A percentile compares a stretch with the other conserved stretches of the same genome.
Evolutionary conservation across 92 coral and sea anemone genomes (phyloP).

Genomic region (Porites lobata): DNA sequence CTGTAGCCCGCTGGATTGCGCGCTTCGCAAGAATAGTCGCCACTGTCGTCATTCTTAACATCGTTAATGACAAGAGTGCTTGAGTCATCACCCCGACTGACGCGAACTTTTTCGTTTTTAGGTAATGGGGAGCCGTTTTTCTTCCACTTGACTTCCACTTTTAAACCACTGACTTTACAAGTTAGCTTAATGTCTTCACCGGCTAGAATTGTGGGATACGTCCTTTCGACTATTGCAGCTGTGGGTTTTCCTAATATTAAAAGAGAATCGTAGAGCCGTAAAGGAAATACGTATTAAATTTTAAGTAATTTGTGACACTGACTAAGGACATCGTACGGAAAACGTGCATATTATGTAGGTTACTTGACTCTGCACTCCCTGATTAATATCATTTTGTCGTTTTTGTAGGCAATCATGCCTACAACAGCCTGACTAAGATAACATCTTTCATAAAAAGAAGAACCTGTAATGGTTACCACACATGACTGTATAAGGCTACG

Average conservation of each 20-base stretch:
- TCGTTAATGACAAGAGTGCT: neutral
- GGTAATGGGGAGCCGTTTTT: neutral
- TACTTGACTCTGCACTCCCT: too few species aligned
- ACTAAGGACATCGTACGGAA: too few species aligned
- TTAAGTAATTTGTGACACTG: too few species aligned
- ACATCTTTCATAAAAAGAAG: too few species aligned
- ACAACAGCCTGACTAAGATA: too few species aligned
- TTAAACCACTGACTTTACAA: neutral
- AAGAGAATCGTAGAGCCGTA: neutral
- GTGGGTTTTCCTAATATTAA: neutral
- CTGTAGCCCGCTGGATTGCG: neutral
- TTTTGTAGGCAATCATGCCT: too few species aligned
- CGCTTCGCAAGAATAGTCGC: slow-evolving; percentile 1
- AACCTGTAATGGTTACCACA: too few species aligned
- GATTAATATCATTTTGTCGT: too few species aligned
- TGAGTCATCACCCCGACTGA: neutral
- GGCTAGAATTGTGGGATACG: neutral
- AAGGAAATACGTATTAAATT: too few species aligned
- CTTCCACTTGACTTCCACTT: neutral
- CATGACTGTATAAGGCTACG: too few species aligned
- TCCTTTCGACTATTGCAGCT: neutral
- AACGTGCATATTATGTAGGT: too few species aligned
- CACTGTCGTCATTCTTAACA: neutral
- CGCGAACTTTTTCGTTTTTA: neutral
- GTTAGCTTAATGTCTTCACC: neutral